These are phyloP conservation scores for Papilio gigon DNA, from an alignment of 2,888 invertebrate genomes.

Conservation along the genomic window DNA sequence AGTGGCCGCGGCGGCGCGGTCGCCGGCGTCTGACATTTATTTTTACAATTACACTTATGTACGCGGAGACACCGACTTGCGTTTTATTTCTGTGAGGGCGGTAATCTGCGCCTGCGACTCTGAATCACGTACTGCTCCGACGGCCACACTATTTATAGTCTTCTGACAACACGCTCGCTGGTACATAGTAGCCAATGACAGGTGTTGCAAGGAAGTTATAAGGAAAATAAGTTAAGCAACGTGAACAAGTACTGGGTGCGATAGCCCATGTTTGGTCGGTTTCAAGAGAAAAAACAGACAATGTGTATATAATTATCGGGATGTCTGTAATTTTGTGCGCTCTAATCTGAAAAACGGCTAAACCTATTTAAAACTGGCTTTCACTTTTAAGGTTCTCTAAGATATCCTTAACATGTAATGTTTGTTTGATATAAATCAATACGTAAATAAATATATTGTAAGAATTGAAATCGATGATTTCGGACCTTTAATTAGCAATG, in stretches of 20 bases:
- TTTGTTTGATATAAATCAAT: too few relatives aligned
- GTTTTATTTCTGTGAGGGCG: conserved; percentile 45
- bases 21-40: conserved; percentile 43
- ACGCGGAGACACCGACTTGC: conserved; percentile 41
- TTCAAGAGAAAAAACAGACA: too few relatives aligned
- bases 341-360: too few relatives aligned
- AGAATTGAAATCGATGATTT: too few relatives aligned
- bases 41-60: conserved; percentile 47
- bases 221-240: background rate
- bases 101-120: conserved; percentile 46
- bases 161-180: conserved; percentile 21
- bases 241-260: background rate
- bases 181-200: background rate
- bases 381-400: too few relatives aligned
- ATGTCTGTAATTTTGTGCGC: too few relatives aligned
- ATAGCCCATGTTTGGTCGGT: background rate
- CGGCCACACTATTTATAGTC: conserved; percentile 27
- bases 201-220: background rate
- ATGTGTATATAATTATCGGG: too few relatives aligned
- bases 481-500: too few relatives aligned
- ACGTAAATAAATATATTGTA: too few relatives aligned
- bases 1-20: background rate
- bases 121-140: conserved; percentile 44
- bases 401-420: too few relatives aligned
- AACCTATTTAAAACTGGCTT: too few relatives aligned